Conservation (phyloP, 1,140 invertebrate species). For the Lucilia sericata region DNA sequence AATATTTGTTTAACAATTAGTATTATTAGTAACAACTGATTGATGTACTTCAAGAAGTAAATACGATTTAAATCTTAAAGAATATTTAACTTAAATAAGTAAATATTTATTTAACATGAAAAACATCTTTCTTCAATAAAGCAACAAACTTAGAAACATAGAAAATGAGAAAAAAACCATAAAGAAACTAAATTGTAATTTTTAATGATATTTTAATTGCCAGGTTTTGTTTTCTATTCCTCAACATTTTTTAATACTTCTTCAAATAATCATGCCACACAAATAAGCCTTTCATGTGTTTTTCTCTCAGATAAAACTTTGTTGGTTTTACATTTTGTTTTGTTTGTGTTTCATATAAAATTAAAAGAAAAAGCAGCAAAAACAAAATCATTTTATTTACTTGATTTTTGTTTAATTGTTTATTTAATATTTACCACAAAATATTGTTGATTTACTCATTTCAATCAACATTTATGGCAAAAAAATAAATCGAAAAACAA, state of each 20-base stretch:
- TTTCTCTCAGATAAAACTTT: not conserved
- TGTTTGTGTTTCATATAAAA: not conserved
- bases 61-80: no score
- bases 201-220: constrained; percentile 29
- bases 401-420: constrained; percentile 27
- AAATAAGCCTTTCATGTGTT: not conserved
- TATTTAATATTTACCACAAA: constrained; percentile 28
- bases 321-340: not conserved
- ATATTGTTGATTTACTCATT: constrained; percentile 28
- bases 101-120: not conserved
- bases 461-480: not conserved
- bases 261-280: not conserved
- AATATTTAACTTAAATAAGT: not conserved
- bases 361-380: not conserved
- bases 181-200: constrained; percentile 12
- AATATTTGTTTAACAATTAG: constrained; percentile 19
- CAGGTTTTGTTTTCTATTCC: not conserved
- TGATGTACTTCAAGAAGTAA: not conserved
- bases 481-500: no score
- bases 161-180: not conserved
- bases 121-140: not conserved
- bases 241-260: not conserved
- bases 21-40: not conserved
- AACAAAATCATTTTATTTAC: not conserved
- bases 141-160: not conserved